Evolutionary conservation across 2,113 vertebrate species (phyloP).

Genomic region (Thymallus thymallus): DNA sequence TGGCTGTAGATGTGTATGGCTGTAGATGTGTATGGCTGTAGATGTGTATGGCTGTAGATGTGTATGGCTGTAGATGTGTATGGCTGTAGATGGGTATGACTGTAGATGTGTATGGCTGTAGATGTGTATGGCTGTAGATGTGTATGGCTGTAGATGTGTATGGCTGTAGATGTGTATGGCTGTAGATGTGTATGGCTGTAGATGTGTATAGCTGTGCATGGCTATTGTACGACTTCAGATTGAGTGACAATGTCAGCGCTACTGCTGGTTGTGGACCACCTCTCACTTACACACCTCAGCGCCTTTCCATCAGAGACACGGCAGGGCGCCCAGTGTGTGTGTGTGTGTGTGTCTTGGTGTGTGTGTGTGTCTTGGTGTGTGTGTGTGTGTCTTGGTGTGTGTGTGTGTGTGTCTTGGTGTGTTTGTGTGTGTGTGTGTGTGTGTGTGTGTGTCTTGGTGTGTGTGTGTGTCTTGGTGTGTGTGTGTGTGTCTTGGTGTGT

Average conservation of each 20-base stretch:
- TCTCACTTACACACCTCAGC: not conserved
- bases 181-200: too few species aligned
- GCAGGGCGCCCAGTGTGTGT: slow-evolving; percentile 14
- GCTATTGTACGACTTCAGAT: slow-evolving; percentile 21
- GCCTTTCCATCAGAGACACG: slow-evolving; percentile 19
- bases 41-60: too few species aligned
- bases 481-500: slow-evolving; percentile 23
- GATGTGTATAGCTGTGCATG: not conserved
- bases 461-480: slow-evolving; percentile 28
- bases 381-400: too few species aligned
- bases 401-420: slow-evolving; percentile 26
- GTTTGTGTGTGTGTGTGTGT: slow-evolving; percentile 9
- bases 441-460: slow-evolving; percentile 17
- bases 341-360: slow-evolving; percentile 19
- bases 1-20: too few species aligned
- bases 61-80: too few species aligned
- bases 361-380: slow-evolving; percentile 31
- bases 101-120: too few species aligned
- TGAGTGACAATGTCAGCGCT: slow-evolving; percentile 36
- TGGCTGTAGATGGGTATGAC: too few species aligned
- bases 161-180: too few species aligned
- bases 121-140: too few species aligned
- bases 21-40: too few species aligned
- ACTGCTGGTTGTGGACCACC: slow-evolving; percentile 4
- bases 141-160: too few species aligned